Evolutionary conservation across 1,140 invertebrate genomes (phyloP), one percentile per base, ranked within the genome.

Genomic region (Drosophila ercepeae): DNA sequence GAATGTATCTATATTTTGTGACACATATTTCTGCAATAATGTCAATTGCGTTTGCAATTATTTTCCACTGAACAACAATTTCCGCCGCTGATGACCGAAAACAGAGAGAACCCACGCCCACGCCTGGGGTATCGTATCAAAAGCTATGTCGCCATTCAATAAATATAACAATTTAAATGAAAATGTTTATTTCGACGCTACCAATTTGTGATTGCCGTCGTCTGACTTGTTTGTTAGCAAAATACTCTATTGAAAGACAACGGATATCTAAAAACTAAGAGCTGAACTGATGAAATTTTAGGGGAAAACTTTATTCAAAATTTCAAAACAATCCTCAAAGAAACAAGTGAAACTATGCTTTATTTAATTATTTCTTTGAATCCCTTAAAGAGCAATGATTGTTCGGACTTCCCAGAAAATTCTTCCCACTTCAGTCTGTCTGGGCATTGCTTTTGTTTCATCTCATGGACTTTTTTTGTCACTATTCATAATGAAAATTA

Each of bases 101-200:
- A 32, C 44, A 45, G 60, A 63, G 58, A 50, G 23, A 25, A 8
- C 39, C 46, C 57, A 61, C 76, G 68, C 81, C 72, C 68, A 86
- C 82, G 58, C 41, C 27, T 29, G 46, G 64, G 64, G 68, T 86
- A 77, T 88, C 75, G 71, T 79, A 79, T 84, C 81, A 88, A 42
- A 73, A 81, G 69, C 61, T 57, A 55, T 77, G 81, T 88, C 82
- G 81, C 81, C 82, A 65, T 86, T 86, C 81, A 88, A 86, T 86
- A 86, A 86, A 86, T 76, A 86, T 77, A 67, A 53, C 75, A 74
- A 77, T 88, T 86, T 86, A 74, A 68, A 81, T 84, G 81, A 76
- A 84, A 81, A 86, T 84, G 61, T 69, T 86, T 77, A 77, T 81
- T 74, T 74, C 70, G 68, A 59, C 72, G 77, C 81, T 81, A 81